Percentiles rank a stretch among this genome's conserved stretches.
Conservation (phyloP, 2,888 invertebrate species). For the Achlya flavicornis region DNA sequence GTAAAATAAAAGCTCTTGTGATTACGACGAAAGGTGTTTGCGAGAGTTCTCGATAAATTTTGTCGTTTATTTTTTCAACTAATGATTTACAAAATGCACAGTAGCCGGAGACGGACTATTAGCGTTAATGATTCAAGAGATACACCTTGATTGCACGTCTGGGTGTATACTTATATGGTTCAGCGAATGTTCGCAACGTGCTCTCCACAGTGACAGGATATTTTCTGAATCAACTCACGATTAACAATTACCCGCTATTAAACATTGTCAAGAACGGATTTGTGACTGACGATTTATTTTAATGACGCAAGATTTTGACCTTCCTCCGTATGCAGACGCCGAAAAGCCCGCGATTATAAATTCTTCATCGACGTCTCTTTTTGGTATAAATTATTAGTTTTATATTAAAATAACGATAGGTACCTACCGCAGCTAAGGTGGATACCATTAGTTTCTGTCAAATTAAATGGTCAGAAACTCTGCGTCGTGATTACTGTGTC, state of each 20-base stretch:
- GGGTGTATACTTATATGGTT: constrained; percentile 26
- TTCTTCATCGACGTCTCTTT: constrained; percentile 11
- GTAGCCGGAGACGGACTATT: constrained; percentile 55
- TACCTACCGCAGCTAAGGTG: constrained; percentile 24
- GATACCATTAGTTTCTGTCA: constrained; percentile 60
- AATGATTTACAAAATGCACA: constrained; percentile 58
- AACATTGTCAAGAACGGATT: constrained; percentile 8
- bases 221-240: constrained; percentile 20
- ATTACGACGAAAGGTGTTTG: constrained; percentile 22
- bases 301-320: constrained; percentile 7
- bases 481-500: constrained; percentile 52
- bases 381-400: constrained; percentile 19
- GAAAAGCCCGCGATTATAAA: constrained; percentile 1
- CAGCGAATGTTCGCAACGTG: constrained; percentile 17
- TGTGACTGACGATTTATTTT: background rate
- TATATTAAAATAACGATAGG: constrained; percentile 18
- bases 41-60: constrained; percentile 18
- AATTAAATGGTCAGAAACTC: constrained; percentile 50
- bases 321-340: background rate
- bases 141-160: constrained; percentile 61
- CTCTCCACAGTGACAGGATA: constrained; percentile 24
- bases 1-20: constrained; percentile 17
- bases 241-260: constrained; percentile 11
- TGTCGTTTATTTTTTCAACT: constrained; percentile 38
- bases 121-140: constrained; percentile 56